Evolutionary conservation across 2,113 vertebrate species (phyloP).

Genomic region (Vicugna pacos): DNA sequence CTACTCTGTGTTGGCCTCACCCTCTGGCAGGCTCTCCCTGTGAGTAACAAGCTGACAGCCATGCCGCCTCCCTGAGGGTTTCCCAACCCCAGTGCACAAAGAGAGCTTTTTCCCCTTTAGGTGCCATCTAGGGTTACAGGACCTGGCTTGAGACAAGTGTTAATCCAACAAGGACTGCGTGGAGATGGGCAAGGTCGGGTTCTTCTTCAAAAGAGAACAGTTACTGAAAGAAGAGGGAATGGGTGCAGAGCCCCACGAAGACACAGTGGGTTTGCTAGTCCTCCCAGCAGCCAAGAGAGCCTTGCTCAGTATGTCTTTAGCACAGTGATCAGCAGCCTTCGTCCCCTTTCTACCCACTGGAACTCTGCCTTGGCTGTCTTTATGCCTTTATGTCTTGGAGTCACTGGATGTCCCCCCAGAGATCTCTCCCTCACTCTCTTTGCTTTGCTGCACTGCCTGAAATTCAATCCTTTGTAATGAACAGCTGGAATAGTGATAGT

Average conservation of each 20-base stretch:
- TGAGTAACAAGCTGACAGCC: background rate
- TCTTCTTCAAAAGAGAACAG: background rate
- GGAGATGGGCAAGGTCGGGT: no score
- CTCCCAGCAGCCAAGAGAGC: background rate
- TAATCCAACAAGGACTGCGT: background rate
- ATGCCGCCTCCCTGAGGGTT: background rate
- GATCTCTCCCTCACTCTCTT: background rate
- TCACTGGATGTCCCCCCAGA: background rate
- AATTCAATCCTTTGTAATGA: background rate
- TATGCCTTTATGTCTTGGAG: background rate
- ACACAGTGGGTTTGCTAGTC: rapidly evolving
- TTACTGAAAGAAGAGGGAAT: background rate
- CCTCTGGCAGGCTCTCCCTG: rapidly evolving
- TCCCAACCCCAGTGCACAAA: background rate
- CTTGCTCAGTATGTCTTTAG: background rate
- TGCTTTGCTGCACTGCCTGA: background rate
- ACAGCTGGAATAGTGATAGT: background rate
- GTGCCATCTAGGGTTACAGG: background rate
- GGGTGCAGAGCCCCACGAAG: background rate
- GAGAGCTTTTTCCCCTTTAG: rapidly evolving
- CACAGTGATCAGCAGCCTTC: rapidly evolving
- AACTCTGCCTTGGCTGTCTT: background rate
- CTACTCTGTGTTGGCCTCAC: rapidly evolving
- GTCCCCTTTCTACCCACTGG: rapidly evolving
- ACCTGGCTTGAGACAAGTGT: background rate